These are phyloP conservation scores for Carassius carassius DNA, from an alignment of 2,113 vertebrate genomes.

Conservation along the genomic window DNA sequence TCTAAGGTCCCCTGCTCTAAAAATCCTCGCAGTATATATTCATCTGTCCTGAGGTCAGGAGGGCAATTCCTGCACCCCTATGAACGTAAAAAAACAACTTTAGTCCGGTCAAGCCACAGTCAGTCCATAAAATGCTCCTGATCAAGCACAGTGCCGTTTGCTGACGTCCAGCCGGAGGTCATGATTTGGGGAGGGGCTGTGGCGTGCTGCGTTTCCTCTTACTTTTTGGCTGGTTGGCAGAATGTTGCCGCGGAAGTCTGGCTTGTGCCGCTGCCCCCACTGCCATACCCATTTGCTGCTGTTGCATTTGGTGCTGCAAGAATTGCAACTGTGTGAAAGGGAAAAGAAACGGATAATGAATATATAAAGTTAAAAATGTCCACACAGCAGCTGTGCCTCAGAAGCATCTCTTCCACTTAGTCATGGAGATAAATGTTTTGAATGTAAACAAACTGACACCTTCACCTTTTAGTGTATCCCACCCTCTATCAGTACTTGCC, in stretches of 20 bases:
- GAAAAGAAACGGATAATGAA: constrained; percentile 48
- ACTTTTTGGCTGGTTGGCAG: constrained; percentile 97
- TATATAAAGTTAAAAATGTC: neutral
- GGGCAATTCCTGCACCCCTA: constrained; percentile 50
- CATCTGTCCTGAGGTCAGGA: constrained; percentile 34
- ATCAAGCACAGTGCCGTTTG: constrained; percentile 68
- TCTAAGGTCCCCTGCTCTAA: constrained; percentile 62
- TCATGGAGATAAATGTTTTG: neutral
- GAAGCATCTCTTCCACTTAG: neutral
- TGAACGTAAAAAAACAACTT: constrained; percentile 43
- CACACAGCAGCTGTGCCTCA: constrained; percentile 3
- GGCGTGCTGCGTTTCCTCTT: constrained; percentile 87
- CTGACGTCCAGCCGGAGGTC: constrained; percentile 64
- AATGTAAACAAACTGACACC: neutral
- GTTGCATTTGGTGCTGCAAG: constrained; percentile 95
- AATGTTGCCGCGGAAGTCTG: constrained; percentile 81
- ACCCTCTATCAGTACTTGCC: neutral
- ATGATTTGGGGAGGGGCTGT: constrained; percentile 77
- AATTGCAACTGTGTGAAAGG: constrained; percentile 88
- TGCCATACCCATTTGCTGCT: constrained; percentile 87
- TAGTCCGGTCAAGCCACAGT: constrained; percentile 57
- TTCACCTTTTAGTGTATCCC: neutral
- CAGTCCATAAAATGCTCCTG: constrained; percentile 59
- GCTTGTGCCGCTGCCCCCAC: constrained; percentile 79
- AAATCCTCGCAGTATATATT: constrained; percentile 50